Evolutionary conservation across 2,888 invertebrate genomes (phyloP).

Genomic region (Drosophila tripunctata): DNA sequence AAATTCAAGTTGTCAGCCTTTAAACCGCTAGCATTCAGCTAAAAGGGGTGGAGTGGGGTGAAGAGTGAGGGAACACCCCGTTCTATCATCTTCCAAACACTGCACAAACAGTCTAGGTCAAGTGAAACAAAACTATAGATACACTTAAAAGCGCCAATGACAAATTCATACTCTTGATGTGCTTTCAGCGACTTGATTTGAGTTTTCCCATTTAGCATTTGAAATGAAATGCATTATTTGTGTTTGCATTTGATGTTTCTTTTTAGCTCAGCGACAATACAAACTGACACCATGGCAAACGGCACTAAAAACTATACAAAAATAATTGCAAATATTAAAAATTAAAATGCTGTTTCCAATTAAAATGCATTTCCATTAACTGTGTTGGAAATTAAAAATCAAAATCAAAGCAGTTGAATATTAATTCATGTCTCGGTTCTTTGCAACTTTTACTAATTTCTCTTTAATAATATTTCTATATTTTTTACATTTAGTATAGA

Average conservation of each 20-base stretch:
- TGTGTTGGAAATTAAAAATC: neutral
- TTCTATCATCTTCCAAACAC: neutral
- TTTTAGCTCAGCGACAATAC: neutral
- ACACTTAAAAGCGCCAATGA: conserved; percentile 29
- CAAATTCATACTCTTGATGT: conserved; percentile 22
- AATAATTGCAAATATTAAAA: conserved; percentile 1
- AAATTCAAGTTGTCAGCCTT: conserved; percentile 27
- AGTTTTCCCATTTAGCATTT: conserved; percentile 9
- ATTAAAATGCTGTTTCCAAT: neutral
- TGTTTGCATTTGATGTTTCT: neutral
- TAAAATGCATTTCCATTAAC: neutral
- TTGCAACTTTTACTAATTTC: conserved; percentile 4
- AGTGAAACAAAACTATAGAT: conserved; percentile 32
- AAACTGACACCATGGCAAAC: conserved; percentile 1
- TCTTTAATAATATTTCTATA: neutral
- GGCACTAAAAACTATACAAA: neutral
- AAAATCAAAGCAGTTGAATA: no score
- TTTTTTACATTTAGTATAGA: no score
- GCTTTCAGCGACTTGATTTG: conserved; percentile 26
- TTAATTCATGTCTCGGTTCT: no score
- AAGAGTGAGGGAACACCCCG: neutral
- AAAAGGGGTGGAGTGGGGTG: no score
- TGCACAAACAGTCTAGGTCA: conserved; percentile 23
- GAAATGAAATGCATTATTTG: conserved; percentile 13
- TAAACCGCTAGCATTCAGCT: neutral